A percentile compares a stretch with the other conserved stretches of the same genome.
Evolutionary conservation across 2,113 vertebrate genomes (phyloP).

Genomic region (Damaliscus lunatus): DNA sequence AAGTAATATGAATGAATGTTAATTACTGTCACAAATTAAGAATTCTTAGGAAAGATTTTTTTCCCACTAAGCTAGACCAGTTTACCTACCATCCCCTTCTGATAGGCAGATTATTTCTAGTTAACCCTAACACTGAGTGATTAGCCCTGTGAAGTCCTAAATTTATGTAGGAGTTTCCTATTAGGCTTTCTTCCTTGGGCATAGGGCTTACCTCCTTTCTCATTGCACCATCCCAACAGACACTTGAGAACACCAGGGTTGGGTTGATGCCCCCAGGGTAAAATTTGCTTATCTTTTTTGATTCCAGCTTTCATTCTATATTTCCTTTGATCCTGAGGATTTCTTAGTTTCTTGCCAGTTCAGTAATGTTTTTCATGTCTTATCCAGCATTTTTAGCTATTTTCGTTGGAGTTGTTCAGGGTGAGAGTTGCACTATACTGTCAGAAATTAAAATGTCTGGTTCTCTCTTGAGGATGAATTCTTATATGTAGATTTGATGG

Average conservation of each 20-base stretch:
- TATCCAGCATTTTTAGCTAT: background rate
- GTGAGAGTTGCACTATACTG: background rate
- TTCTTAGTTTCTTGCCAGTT: background rate
- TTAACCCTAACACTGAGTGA: background rate
- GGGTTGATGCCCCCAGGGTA: background rate
- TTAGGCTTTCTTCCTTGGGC: background rate
- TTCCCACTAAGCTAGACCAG: background rate
- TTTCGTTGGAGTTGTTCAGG: background rate
- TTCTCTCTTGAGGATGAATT: background rate
- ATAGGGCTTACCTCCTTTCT: background rate
- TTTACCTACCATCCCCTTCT: background rate
- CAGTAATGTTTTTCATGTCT: background rate
- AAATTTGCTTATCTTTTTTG: background rate
- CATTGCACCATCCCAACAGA: background rate
- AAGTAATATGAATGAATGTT: background rate
- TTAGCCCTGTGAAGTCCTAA: background rate
- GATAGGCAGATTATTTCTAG: background rate
- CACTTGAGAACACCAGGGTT: background rate
- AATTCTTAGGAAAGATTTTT: background rate
- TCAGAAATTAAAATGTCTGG: background rate
- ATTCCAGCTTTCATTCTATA: background rate
- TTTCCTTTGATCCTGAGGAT: background rate
- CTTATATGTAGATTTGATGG: background rate
- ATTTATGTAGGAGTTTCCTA: background rate
- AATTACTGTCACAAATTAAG: background rate